Conservation (phyloP, 2,797 vertebrate genomes). For the Acomys russatus region DNA sequence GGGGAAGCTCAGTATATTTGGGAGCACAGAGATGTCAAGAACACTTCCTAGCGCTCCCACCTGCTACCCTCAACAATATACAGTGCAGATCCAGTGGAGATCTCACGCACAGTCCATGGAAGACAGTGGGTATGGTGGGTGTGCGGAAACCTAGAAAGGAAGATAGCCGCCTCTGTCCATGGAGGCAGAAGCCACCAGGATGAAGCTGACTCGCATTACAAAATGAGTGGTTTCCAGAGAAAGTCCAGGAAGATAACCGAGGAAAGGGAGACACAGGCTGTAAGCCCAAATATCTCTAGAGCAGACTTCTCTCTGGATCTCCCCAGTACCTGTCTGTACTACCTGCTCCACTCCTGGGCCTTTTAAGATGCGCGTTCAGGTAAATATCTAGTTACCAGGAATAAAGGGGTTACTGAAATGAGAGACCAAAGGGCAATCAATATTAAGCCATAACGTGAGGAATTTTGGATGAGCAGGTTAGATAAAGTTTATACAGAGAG, state of each 20-base stretch:
- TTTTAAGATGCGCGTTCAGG: not conserved
- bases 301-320: constrained; percentile 26
- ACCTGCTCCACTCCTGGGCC: not conserved
- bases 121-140: not conserved
- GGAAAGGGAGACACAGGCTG: not conserved
- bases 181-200: not conserved
- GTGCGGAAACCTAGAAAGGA: not conserved
- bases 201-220: not conserved
- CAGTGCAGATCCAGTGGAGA: not conserved
- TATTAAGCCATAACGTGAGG: constrained; percentile 17
- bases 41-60: not conserved
- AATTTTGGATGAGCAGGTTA: not conserved
- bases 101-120: not conserved
- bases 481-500: constrained; percentile 37
- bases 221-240: not conserved
- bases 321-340: not conserved
- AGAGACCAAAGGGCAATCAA: not conserved
- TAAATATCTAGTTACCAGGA: constrained; percentile 2
- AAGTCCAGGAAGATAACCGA: not conserved
- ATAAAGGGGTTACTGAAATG: not conserved
- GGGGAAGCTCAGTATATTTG: not conserved
- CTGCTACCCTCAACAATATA: not conserved
- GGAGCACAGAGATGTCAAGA: not conserved
- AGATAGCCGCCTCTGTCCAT: not conserved
- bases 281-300: constrained; percentile 37